Evolutionary conservation across 2,797 vertebrate genomes (phyloP).

Genomic region (Geotria australis): DNA sequence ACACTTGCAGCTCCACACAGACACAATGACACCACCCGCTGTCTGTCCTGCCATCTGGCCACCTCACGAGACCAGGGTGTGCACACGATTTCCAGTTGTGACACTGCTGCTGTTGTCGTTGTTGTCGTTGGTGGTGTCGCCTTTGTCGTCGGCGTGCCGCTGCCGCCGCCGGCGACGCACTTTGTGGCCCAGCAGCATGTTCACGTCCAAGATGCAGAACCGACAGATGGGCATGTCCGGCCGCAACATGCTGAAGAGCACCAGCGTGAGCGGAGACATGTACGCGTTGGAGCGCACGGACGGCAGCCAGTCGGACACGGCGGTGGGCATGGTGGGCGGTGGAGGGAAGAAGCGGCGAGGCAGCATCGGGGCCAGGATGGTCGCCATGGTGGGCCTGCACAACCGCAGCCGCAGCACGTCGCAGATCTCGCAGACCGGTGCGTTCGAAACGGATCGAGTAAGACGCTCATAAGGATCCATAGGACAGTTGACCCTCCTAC

Average conservation of each 20-base stretch:
- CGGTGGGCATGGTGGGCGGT: conserved; percentile 49
- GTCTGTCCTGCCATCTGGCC: too few species aligned
- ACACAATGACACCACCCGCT: too few species aligned
- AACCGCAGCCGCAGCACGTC: conserved; percentile 81
- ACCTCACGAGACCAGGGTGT: too few species aligned
- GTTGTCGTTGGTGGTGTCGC: too few species aligned
- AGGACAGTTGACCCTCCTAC: too few species aligned
- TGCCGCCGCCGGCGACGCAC: too few species aligned
- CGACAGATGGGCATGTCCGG: conserved; percentile 53
- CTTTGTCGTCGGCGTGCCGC: too few species aligned
- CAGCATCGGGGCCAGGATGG: conserved; percentile 72
- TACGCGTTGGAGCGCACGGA: conserved; percentile 69
- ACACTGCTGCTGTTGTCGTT: too few species aligned
- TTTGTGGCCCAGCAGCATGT: conserved; percentile 24
- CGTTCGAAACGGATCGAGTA: too few species aligned
- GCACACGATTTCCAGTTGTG: too few species aligned
- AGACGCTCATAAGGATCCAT: too few species aligned
- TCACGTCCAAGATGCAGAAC: conserved; percentile 39
- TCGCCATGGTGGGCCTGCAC: conserved; percentile 52
- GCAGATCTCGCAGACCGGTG: conserved; percentile 69
- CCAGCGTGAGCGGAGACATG: conserved; percentile 72
- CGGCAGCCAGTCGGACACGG: conserved; percentile 88
- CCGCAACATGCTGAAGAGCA: conserved; percentile 67
- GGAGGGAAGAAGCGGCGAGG: conserved; percentile 72
- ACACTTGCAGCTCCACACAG: too few species aligned